These are phyloP conservation scores for Masticophis lateralis DNA, from an alignment of 2,797 vertebrate genomes.

Conservation along the genomic window DNA sequence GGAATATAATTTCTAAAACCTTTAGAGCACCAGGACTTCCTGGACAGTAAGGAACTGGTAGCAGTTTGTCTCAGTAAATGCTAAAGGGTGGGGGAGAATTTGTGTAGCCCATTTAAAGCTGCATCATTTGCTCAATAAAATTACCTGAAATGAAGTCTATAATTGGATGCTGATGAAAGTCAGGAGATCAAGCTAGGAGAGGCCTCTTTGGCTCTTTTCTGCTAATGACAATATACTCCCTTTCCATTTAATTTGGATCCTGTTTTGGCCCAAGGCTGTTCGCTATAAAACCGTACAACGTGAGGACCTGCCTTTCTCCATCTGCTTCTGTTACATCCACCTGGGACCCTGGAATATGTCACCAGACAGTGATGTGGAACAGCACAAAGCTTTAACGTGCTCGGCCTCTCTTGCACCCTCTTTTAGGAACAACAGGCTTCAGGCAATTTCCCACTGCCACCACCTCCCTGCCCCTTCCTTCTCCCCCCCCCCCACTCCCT, in stretches of 20 bases:
- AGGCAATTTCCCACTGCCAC: not conserved
- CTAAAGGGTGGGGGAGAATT: not conserved
- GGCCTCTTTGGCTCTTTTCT: not conserved
- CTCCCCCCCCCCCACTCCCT: not conserved
- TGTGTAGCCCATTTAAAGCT: constrained; percentile 19
- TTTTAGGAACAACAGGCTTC: not conserved
- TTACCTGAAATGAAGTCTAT: constrained; percentile 40
- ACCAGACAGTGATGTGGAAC: not conserved
- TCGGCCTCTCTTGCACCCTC: not conserved
- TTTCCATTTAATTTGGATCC: not conserved
- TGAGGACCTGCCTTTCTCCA: not conserved
- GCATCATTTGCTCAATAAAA: constrained; percentile 33
- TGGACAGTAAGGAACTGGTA: constrained; percentile 36
- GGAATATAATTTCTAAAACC: not conserved
- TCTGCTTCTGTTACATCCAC: constrained; percentile 2
- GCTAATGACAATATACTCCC: constrained; percentile 6
- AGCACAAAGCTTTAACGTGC: not conserved
- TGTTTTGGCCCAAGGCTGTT: constrained; percentile 13
- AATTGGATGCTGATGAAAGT: not conserved
- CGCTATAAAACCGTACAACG: accelerated
- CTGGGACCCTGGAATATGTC: constrained; percentile 14
- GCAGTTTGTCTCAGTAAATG: constrained; percentile 49
- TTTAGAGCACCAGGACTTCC: not conserved
- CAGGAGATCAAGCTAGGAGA: not conserved
- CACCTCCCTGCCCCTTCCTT: not conserved